phyloP scores from a whole-genome alignment of 1,140 invertebrate genomes.

The Drosophila fuyamai region DNA sequence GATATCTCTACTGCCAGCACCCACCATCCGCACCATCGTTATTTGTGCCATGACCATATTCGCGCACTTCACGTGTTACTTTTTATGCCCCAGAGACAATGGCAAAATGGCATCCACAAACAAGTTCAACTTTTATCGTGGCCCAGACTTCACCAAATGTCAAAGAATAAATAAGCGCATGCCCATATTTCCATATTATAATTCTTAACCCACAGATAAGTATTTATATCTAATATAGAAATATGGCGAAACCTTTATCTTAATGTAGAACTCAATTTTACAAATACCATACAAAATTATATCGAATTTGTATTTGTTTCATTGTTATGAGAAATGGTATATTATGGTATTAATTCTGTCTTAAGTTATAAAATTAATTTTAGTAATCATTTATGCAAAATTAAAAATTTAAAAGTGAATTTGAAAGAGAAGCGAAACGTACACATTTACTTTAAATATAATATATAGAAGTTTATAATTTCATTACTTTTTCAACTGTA shows the following conservation, averaged over 20 bases:
- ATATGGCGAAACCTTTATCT: neutral
- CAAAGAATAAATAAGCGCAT: slow-evolving; percentile 7
- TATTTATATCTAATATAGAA: neutral
- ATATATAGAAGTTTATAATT: too few species aligned
- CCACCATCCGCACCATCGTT: slow-evolving; percentile 32
- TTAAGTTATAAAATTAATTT: too few species aligned
- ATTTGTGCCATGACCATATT: slow-evolving; percentile 70
- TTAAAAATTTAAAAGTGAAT: too few species aligned
- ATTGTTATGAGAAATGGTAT: too few species aligned
- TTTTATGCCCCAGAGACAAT: slow-evolving; percentile 46
- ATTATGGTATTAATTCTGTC: too few species aligned
- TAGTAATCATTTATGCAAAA: too few species aligned
- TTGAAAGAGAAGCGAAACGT: too few species aligned
- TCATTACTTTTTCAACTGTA: too few species aligned
- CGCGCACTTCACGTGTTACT: slow-evolving; percentile 53
- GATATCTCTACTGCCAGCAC: slow-evolving; percentile 14
- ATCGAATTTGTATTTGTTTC: too few species aligned
- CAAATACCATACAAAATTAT: too few species aligned
- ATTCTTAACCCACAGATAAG: slow-evolving; percentile 16
- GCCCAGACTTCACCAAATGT: slow-evolving; percentile 24
- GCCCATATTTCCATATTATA: slow-evolving; percentile 34
- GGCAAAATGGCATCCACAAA: slow-evolving; percentile 19
- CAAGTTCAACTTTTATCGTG: slow-evolving; percentile 33
- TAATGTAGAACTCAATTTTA: too few species aligned
- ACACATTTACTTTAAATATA: too few species aligned